These are phyloP conservation scores for Hartigia nigra DNA, from an alignment of 2,888 invertebrate species.

Conservation along the genomic window DNA sequence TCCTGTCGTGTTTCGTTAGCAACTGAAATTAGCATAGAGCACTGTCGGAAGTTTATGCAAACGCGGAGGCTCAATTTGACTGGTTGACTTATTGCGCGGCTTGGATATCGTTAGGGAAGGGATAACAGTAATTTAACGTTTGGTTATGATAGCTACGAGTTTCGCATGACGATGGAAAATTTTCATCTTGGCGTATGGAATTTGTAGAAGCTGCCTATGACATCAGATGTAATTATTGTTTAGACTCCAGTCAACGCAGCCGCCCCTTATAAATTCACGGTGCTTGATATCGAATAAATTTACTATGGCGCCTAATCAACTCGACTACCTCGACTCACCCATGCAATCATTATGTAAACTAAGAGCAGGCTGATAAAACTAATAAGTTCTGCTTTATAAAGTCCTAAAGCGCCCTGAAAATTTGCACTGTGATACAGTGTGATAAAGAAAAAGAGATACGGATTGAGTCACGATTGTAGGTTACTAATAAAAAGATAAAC, in stretches of 20 bases:
- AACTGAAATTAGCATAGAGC: not conserved
- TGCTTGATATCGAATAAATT: not conserved
- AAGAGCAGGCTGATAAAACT: not conserved
- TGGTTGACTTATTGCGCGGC: not conserved
- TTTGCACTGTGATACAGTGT: not conserved
- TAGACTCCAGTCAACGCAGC: not conserved
- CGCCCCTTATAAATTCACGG: not conserved
- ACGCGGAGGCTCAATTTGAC: not conserved
- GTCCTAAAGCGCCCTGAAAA: not conserved
- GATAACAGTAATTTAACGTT: not conserved
- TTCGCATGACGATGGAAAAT: not conserved
- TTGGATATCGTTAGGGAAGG: not conserved
- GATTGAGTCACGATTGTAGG: not conserved
- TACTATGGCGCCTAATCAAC: not conserved
- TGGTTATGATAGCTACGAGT: not conserved
- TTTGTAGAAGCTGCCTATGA: not conserved
- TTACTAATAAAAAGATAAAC: not conserved
- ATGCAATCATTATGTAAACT: not conserved
- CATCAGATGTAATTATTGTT: not conserved
- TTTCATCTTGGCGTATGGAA: not conserved
- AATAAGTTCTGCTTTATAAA: not conserved
- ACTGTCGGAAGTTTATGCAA: not conserved
- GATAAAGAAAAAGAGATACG: not conserved
- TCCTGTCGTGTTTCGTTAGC: not conserved
- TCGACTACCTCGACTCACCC: not conserved